phyloP scores from a whole-genome alignment of 2,888 invertebrate species.

The Diarsia rubi region DNA sequence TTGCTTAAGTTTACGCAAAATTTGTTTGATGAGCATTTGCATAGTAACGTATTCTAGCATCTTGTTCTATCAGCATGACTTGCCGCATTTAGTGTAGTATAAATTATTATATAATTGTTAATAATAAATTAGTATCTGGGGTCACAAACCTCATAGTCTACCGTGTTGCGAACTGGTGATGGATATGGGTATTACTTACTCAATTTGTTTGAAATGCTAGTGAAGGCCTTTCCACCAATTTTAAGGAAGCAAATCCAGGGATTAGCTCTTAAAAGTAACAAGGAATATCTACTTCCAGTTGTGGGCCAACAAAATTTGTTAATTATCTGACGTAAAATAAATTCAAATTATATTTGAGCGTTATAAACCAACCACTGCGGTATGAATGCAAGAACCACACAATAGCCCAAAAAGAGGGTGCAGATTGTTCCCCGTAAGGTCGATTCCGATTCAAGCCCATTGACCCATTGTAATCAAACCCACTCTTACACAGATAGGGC shows the following conservation, averaged over 20 bases:
- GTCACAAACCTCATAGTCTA: constrained; percentile 8
- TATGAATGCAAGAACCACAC: constrained; percentile 44
- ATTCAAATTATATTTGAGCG: constrained; percentile 28
- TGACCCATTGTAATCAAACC: constrained; percentile 52
- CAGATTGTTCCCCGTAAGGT: constrained; percentile 31
- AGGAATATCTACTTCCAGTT: neutral
- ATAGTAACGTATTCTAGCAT: neutral
- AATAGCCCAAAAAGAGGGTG: constrained; percentile 44
- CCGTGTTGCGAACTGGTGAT: neutral
- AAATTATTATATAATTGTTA: constrained; percentile 19
- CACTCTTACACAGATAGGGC: constrained; percentile 25
- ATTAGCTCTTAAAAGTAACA: neutral
- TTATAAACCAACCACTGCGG: constrained; percentile 28
- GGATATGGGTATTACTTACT: neutral
- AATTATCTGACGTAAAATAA: neutral
- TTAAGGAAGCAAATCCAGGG: neutral
- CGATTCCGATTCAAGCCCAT: constrained; percentile 36
- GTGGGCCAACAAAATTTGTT: neutral
- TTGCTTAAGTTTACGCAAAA: neutral
- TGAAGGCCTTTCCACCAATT: no score
- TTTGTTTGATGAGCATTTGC: neutral
- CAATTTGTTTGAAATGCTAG: neutral
- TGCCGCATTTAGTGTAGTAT: neutral
- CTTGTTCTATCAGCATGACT: constrained; percentile 23
- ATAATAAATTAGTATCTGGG: constrained; percentile 13